A percentile compares a stretch with the other conserved stretches of the same genome.
phyloP scores from a whole-genome alignment of 2,888 invertebrate species.

The Polietes domitor region DNA sequence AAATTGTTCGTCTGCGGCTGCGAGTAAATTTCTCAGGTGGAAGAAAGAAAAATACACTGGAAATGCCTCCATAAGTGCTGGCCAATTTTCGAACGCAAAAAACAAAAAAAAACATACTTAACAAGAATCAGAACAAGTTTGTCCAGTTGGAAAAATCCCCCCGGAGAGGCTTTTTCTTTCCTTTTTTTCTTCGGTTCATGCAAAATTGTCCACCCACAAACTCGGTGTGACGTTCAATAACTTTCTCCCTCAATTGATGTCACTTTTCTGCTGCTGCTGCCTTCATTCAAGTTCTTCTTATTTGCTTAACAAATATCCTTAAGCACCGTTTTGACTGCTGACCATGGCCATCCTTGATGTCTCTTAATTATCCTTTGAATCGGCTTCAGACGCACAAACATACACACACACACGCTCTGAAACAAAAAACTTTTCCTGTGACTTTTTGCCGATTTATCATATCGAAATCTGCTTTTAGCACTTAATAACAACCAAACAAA shows the following conservation, averaged over 20 bases:
- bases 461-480: slow-evolving; percentile 50
- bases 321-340: background rate
- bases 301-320: slow-evolving; percentile 19
- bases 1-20: no score
- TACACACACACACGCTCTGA: no score
- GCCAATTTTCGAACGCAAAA: no score
- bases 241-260: background rate
- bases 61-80: no score
- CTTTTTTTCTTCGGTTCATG: no score
- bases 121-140: no score
- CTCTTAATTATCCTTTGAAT: slow-evolving; percentile 11
- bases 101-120: no score
- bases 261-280: background rate
- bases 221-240: background rate
- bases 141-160: background rate
- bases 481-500: slow-evolving; percentile 31
- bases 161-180: background rate
- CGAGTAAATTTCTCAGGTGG: no score
- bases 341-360: background rate
- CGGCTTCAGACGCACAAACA: background rate
- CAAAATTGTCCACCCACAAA: background rate
- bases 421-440: slow-evolving; percentile 19
- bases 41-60: no score
- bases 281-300: background rate
- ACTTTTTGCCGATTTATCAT: slow-evolving; percentile 34